Evolutionary conservation across 2,113 vertebrate species (phyloP).

Genomic region (Rostratula benghalensis): DNA sequence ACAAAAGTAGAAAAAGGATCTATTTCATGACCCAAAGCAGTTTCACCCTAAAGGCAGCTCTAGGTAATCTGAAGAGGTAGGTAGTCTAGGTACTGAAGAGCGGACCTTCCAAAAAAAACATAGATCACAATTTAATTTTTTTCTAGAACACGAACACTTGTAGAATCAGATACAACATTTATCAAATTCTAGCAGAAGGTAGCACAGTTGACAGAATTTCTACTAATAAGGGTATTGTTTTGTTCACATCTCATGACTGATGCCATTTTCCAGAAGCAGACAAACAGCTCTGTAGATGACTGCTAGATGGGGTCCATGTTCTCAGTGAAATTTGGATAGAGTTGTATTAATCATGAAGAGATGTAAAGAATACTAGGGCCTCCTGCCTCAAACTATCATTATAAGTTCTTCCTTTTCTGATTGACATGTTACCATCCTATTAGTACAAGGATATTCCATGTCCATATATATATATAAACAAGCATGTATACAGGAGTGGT

Average conservation of each 20-base stretch:
- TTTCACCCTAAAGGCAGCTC: not conserved
- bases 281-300: not conserved
- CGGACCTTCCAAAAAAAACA: not conserved
- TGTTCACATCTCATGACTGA: not conserved
- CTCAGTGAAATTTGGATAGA: not conserved
- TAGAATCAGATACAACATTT: not conserved
- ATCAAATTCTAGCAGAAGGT: not conserved
- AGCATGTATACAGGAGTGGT: not conserved
- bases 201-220: not conserved
- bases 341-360: not conserved
- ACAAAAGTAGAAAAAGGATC: not conserved
- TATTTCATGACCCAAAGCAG: not conserved
- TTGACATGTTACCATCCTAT: not conserved
- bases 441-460: not conserved
- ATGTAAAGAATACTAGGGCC: not conserved
- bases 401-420: not conserved
- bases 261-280: not conserved
- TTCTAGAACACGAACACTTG: not conserved
- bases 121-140: not conserved
- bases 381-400: not conserved
- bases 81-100: no score
- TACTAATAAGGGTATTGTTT: not conserved
- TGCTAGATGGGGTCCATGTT: fast-evolving
- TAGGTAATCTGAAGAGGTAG: not conserved
- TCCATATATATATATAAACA: not conserved